These are phyloP conservation scores for Rousettus madagascariensis DNA, from an alignment of 2,797 vertebrate genomes.

Conservation along the genomic window DNA sequence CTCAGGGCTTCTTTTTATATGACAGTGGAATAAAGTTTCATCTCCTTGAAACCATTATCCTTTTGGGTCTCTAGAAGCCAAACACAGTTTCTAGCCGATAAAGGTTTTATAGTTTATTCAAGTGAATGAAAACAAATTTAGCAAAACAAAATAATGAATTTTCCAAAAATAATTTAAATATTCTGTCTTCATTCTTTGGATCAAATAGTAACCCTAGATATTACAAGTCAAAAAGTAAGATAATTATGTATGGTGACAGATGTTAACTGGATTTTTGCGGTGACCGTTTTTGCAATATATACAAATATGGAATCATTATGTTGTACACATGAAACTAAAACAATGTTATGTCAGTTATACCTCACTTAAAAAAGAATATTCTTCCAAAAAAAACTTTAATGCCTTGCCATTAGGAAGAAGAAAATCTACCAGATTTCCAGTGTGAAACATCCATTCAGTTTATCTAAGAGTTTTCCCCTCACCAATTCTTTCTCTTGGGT, in stretches of 20 bases:
- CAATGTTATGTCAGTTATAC: background rate
- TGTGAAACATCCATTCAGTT: background rate
- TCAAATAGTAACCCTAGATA: background rate
- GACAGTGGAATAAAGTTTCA: background rate
- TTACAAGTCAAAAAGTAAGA: background rate
- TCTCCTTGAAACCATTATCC: background rate
- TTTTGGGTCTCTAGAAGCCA: background rate
- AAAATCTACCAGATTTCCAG: background rate
- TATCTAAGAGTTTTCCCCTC: background rate
- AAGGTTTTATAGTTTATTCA: background rate
- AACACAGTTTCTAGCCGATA: background rate
- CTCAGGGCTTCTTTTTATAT: background rate
- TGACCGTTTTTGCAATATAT: background rate
- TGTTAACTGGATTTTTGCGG: background rate
- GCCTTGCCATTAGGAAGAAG: background rate
- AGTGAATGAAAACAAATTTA: background rate
- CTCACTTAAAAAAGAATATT: background rate
- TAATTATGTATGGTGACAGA: background rate
- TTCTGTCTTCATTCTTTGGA: background rate
- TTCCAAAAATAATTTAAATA: slow-evolving; percentile 33
- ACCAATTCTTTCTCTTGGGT: background rate
- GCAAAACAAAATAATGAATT: background rate
- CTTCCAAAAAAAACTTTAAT: background rate
- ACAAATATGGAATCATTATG: background rate
- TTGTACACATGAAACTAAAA: background rate